phyloP scores from a whole-genome alignment of 2,797 vertebrate genomes.

The Channallabes apus region DNA sequence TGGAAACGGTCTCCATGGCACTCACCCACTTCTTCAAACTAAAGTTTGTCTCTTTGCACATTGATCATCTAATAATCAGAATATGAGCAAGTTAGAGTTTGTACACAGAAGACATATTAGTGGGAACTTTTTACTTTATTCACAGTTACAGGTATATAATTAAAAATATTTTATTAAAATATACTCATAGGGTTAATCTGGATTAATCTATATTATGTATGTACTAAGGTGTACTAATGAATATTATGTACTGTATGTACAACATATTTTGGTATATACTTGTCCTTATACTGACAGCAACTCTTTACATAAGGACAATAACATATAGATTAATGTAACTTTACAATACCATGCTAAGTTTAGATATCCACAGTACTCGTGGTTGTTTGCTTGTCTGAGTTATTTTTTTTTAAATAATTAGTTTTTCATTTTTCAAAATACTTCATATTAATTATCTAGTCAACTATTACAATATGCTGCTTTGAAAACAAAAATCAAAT shows the following conservation, averaged over 20 bases:
- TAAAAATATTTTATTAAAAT: not conserved
- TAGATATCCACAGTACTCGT: not conserved
- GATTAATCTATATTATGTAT: slow-evolving; percentile 1
- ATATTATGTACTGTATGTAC: not conserved
- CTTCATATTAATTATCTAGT: not conserved
- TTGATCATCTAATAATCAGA: slow-evolving; percentile 58
- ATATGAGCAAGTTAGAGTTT: slow-evolving; percentile 55
- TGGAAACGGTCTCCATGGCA: slow-evolving; percentile 66
- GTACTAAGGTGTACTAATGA: not conserved
- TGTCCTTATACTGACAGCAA: not conserved
- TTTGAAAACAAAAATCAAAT: not conserved
- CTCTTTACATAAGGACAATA: not conserved
- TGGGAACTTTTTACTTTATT: not conserved
- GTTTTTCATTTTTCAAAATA: not conserved
- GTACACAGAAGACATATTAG: not conserved
- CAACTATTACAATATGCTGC: not conserved
- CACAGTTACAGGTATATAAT: not conserved
- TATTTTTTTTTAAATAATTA: not conserved
- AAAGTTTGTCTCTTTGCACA: slow-evolving; percentile 64
- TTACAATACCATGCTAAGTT: not conserved
- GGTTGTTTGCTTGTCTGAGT: not conserved
- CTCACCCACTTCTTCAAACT: slow-evolving; percentile 57
- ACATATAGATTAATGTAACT: not conserved
- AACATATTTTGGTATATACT: not conserved
- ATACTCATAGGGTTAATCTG: not conserved